Evolutionary conservation across 2,113 vertebrate species (phyloP).

Genomic region (Bubo bubo): DNA sequence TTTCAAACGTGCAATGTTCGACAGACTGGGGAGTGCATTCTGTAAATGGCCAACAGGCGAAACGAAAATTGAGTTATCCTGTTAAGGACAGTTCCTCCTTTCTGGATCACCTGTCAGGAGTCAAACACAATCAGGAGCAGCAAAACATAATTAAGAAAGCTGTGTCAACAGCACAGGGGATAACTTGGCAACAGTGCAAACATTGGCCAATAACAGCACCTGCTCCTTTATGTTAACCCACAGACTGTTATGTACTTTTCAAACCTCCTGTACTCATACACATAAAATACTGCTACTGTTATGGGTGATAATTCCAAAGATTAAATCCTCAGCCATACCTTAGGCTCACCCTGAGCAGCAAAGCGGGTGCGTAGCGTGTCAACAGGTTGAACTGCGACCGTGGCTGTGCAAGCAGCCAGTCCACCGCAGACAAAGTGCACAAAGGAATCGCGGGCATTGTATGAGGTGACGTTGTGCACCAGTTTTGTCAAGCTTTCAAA

Average conservation of each 20-base stretch:
- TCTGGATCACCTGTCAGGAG: neutral
- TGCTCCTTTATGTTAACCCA: neutral
- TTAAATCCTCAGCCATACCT: conserved; percentile 67
- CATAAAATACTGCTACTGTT: neutral
- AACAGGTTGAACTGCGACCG: conserved; percentile 87
- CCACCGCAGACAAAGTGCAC: conserved; percentile 92
- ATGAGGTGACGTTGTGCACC: conserved; percentile 74
- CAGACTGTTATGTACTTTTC: neutral
- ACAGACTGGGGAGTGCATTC: neutral
- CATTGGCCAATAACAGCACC: neutral
- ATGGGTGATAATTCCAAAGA: fast-evolving
- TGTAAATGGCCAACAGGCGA: neutral
- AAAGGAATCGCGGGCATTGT: conserved; percentile 70
- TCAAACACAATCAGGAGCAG: neutral
- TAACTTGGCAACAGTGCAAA: neutral
- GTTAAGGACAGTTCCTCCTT: neutral
- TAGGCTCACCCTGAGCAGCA: conserved; percentile 95
- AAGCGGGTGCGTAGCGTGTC: conserved; percentile 94
- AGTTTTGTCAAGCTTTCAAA: conserved; percentile 88
- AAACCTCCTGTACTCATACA: neutral
- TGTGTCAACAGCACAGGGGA: neutral
- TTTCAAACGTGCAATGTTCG: neutral
- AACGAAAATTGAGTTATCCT: neutral
- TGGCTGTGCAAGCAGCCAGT: conserved; percentile 85
- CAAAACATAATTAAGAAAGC: neutral